Evolutionary conservation across 1,140 invertebrate species (phyloP).

Genomic region (Calephelis nemesis): DNA sequence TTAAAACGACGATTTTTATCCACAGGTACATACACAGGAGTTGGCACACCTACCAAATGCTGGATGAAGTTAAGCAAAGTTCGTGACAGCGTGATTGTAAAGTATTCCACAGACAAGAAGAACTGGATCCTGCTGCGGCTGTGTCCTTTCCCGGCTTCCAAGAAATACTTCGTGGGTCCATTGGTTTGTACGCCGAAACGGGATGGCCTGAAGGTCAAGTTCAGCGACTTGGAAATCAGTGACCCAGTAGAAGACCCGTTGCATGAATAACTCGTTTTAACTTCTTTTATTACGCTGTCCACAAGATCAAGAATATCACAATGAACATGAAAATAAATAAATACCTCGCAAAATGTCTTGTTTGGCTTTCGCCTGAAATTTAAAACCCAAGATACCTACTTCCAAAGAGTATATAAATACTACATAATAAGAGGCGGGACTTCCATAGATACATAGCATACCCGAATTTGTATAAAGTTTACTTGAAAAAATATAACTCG

Average conservation of each 20-base stretch:
- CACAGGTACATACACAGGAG: conserved; percentile 48
- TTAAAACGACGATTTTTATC: conserved; percentile 1
- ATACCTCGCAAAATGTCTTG: too few species aligned
- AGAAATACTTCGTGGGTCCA: conserved; percentile 43
- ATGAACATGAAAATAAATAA: too few species aligned
- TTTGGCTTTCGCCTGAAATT: too few species aligned
- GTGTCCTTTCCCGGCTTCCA: conserved; percentile 36
- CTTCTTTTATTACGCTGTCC: too few species aligned
- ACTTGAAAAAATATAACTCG: too few species aligned
- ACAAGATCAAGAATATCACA: too few species aligned
- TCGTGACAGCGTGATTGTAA: conserved; percentile 44
- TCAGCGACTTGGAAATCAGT: conserved; percentile 39
- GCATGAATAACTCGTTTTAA: neutral
- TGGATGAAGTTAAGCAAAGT: conserved; percentile 50
- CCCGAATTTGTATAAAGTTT: too few species aligned
- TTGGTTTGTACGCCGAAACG: conserved; percentile 52
- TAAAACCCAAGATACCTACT: too few species aligned
- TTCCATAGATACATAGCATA: too few species aligned
- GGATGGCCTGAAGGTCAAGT: conserved; percentile 40
- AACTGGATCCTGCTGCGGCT: conserved; percentile 49
- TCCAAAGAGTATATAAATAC: too few species aligned
- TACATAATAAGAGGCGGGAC: too few species aligned
- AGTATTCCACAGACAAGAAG: conserved; percentile 52
- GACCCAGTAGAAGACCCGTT: conserved; percentile 35
- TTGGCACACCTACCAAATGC: conserved; percentile 46